Evolutionary conservation across 2,797 vertebrate genomes (phyloP), one percentile per base, ranked within the genome.

Genomic region (Urophycis tenuis): DNA sequence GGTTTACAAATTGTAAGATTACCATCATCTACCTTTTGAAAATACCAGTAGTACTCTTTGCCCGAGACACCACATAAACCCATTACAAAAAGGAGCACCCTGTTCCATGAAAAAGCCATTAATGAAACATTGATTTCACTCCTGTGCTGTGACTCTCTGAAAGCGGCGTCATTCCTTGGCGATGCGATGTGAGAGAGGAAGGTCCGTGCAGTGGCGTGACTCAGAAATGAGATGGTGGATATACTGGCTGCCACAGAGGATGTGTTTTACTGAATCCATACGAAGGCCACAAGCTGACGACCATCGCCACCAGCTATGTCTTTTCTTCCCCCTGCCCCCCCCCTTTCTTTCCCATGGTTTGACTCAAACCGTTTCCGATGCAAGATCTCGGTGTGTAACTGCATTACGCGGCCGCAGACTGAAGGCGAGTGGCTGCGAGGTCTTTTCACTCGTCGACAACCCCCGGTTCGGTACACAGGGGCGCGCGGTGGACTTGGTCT

Each of bases 211-310:
- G 22, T 64, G n/a, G 53, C n/a, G 29, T 29, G 53, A 64, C 53
- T 64, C 53, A 64, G 5, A 64, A 8, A 64, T 29, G 11, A 64
- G 25, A 64, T 64, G 8, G 10, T 64, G n/a, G 53, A 25, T 10
- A 64, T 25, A 64, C 53, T 25, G 53, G 29, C 69, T 60, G 77
- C 69, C 30, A 32, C 32, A 19, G 14, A 32, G 8, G 31, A 53
- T 74, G 72, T 31, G 15, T 45, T 76, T 83, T 76, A 39, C 79
- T 82, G 78, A 81, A 85, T 86, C 79, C 80, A 87, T 85, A 88
- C 0, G 81, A 91, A 92, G 90, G 90, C 87, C 84, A 83, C 75
- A 29, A 70, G 82, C 85, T 92, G 90, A 92, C 89, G 90, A 93
- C 91, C 90, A 69, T 86, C 32, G 14, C 32, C 34, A 74, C 79